phyloP scores from a whole-genome alignment of 2,797 vertebrate genomes.

The Benthosema pterotum region DNA sequence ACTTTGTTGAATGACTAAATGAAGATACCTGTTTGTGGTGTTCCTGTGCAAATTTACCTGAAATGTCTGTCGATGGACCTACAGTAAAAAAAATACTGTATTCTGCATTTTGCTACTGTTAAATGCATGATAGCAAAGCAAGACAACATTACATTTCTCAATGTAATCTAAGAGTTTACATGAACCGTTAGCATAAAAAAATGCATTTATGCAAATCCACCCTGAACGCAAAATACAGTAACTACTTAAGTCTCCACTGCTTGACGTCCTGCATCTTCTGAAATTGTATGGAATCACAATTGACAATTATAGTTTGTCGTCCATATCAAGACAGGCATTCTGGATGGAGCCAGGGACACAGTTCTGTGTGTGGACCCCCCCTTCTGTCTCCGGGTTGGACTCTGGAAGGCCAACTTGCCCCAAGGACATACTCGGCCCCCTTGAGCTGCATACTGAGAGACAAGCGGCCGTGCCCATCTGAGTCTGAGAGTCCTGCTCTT shows the following conservation, averaged over 20 bases:
- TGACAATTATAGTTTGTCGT: conserved; percentile 63
- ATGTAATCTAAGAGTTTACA: conserved; percentile 20
- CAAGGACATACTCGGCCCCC: conserved; percentile 22
- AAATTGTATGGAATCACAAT: conserved; percentile 17
- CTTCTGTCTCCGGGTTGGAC: conserved; percentile 30
- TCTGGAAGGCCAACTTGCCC: conserved; percentile 10
- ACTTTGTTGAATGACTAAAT: too few species aligned
- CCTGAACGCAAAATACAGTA: conserved; percentile 50
- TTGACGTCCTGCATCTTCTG: conserved; percentile 4
- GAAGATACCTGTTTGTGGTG: too few species aligned
- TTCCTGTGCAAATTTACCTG: conserved; percentile 21
- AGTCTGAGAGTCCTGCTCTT: conserved; percentile 58
- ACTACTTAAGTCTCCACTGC: conserved; percentile 7
- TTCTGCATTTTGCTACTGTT: conserved; percentile 31
- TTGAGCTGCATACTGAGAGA: conserved; percentile 39
- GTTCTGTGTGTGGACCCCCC: conserved; percentile 43
- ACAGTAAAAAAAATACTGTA: conserved; percentile 21
- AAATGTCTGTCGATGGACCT: conserved; percentile 29
- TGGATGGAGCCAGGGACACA: conserved; percentile 71
- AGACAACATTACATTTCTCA: background rate
- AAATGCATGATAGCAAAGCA: conserved; percentile 44
- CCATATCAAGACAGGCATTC: conserved; percentile 84
- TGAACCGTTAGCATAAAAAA: conserved; percentile 32
- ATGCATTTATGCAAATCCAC: conserved; percentile 13
- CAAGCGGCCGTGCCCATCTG: conserved; percentile 58